Percentiles rank a stretch among this genome's conserved stretches.
Evolutionary conservation across 2,113 vertebrate species (phyloP).

Genomic region (Elgaria multicarinata): DNA sequence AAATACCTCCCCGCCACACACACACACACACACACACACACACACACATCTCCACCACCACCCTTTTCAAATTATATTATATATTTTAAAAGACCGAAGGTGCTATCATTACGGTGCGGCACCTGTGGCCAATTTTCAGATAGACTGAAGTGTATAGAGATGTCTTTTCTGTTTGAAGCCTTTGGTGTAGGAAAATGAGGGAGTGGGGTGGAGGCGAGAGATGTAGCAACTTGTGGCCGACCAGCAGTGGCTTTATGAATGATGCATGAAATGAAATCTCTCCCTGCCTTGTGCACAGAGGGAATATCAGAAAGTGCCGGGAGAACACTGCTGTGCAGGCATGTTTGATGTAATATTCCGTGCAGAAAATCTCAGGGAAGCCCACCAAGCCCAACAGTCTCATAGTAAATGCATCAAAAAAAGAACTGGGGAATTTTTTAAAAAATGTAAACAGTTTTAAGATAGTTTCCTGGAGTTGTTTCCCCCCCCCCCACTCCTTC

Average conservation of each 20-base stretch:
- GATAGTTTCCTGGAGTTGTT: neutral
- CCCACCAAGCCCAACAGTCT: slow-evolving; percentile 12
- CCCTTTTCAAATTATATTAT: neutral
- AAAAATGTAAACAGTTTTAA: slow-evolving; percentile 13
- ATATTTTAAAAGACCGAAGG: neutral
- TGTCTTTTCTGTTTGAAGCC: slow-evolving; percentile 44
- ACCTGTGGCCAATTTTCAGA: slow-evolving; percentile 27
- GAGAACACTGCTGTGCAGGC: slow-evolving; percentile 18
- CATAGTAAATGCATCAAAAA: slow-evolving; percentile 40
- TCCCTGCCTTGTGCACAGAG: slow-evolving; percentile 28
- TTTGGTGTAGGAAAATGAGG: slow-evolving; percentile 24
- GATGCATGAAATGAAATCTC: slow-evolving; percentile 66
- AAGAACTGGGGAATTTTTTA: neutral
- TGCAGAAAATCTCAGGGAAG: slow-evolving; percentile 27
- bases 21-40: too few relatives aligned
- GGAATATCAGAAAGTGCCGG: slow-evolving; percentile 32
- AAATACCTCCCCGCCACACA: slow-evolving; percentile 2
- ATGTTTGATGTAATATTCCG: slow-evolving; percentile 38
- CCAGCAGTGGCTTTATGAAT: slow-evolving; percentile 62
- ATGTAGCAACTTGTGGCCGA: slow-evolving; percentile 43
- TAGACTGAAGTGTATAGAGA: slow-evolving; percentile 17
- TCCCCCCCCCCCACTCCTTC: neutral
- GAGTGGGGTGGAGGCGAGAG: neutral
- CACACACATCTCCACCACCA: too few relatives aligned
- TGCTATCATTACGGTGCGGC: slow-evolving; percentile 24